Evolutionary conservation across 2,797 vertebrate genomes (phyloP).

Genomic region (Microcaecilia unicolor): DNA sequence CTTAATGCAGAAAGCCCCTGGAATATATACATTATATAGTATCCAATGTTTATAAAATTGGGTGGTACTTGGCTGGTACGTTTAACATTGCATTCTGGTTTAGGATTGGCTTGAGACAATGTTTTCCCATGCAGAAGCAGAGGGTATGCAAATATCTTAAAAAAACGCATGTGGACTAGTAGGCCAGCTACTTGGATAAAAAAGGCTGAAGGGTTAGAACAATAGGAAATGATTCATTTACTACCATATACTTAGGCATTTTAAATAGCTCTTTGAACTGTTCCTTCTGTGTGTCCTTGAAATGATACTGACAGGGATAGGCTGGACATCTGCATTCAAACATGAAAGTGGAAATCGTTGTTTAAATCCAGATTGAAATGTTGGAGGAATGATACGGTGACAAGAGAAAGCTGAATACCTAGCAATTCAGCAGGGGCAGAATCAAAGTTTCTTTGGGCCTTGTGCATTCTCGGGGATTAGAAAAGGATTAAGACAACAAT

Average conservation of each 20-base stretch:
- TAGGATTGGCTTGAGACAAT: slow-evolving; percentile 17
- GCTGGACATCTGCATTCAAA: slow-evolving; percentile 25
- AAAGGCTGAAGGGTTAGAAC: slow-evolving; percentile 8
- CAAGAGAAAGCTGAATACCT: slow-evolving; percentile 49
- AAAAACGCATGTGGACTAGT: background rate
- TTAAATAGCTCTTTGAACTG: slow-evolving; percentile 37
- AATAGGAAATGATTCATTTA: slow-evolving; percentile 43
- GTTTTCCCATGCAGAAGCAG: slow-evolving; percentile 15
- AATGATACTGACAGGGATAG: slow-evolving; percentile 1
- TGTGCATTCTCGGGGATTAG: slow-evolving; percentile 49
- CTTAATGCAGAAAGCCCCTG: background rate
- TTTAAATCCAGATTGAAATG: slow-evolving; percentile 48
- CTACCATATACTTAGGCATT: slow-evolving; percentile 40
- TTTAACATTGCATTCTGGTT: background rate
- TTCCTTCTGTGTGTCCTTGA: slow-evolving; percentile 34
- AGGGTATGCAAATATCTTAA: slow-evolving; percentile 2
- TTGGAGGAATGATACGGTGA: slow-evolving; percentile 35
- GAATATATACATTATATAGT: background rate
- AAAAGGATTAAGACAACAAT: slow-evolving; percentile 49
- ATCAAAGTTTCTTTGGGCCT: slow-evolving; percentile 31
- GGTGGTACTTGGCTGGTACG: slow-evolving; percentile 19
- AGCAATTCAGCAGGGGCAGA: slow-evolving; percentile 43
- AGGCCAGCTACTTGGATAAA: slow-evolving; percentile 3
- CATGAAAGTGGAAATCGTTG: slow-evolving; percentile 45
- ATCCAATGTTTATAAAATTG: slow-evolving; percentile 21